These are phyloP conservation scores for Daktulosphaira vitifoliae DNA, from an alignment of 1,140 invertebrate species.

Conservation along the genomic window DNA sequence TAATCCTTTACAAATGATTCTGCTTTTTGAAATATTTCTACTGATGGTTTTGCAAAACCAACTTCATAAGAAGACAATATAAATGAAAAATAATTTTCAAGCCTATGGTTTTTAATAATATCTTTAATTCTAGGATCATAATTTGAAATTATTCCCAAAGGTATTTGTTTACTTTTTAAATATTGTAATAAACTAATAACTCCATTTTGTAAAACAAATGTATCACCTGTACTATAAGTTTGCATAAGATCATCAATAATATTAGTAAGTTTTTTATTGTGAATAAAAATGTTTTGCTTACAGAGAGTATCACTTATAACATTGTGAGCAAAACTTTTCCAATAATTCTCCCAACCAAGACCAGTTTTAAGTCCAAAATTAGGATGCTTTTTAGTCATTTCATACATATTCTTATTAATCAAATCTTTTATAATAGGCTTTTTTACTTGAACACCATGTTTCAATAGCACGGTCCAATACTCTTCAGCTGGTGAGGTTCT, in stretches of 20 bases:
- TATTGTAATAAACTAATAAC: slow-evolving; percentile 54
- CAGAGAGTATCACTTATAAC: slow-evolving; percentile 50
- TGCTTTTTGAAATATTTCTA: slow-evolving; percentile 55
- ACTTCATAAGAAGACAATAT: slow-evolving; percentile 64
- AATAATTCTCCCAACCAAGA: slow-evolving; percentile 71
- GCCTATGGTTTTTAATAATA: slow-evolving; percentile 54
- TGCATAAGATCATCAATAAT: slow-evolving; percentile 55
- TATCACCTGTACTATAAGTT: slow-evolving; percentile 54
- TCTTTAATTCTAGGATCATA: slow-evolving; percentile 69
- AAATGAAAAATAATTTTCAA: slow-evolving; percentile 68
- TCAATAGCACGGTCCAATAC: slow-evolving; percentile 59
- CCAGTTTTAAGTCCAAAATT: slow-evolving; percentile 63
- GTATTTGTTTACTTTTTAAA: slow-evolving; percentile 46
- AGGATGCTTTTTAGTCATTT: slow-evolving; percentile 58
- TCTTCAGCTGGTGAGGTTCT: slow-evolving; percentile 58
- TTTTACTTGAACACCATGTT: slow-evolving; percentile 58
- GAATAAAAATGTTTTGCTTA: slow-evolving; percentile 38
- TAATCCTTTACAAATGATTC: slow-evolving; percentile 51
- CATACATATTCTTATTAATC: slow-evolving; percentile 55
- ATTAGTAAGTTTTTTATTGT: slow-evolving; percentile 46
- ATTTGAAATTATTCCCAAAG: slow-evolving; percentile 76
- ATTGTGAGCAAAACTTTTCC: slow-evolving; percentile 57
- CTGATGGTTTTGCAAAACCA: slow-evolving; percentile 65
- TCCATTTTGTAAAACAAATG: slow-evolving; percentile 62
- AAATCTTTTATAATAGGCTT: slow-evolving; percentile 51